These are phyloP conservation scores for Peribatodes rhomboidaria DNA, from an alignment of 2,888 invertebrate genomes.

Conservation along the genomic window DNA sequence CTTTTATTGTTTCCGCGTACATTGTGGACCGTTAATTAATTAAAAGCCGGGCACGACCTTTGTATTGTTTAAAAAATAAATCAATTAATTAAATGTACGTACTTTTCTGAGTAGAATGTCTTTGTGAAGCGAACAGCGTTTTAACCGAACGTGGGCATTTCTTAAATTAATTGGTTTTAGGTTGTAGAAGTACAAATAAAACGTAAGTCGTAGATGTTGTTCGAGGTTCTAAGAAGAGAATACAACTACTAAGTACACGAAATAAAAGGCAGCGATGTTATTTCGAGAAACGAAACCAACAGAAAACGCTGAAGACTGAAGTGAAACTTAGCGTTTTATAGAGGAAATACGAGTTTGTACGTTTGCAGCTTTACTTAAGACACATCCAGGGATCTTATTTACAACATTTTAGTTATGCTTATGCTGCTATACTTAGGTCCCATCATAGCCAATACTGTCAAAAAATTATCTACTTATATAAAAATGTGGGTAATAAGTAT, in stretches of 20 bases:
- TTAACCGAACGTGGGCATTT: conserved; percentile 8
- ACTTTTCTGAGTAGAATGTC: conserved; percentile 20
- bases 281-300: not conserved
- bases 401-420: no score
- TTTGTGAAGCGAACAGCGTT: conserved; percentile 29
- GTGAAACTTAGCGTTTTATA: not conserved
- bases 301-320: not conserved
- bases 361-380: no score
- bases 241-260: not conserved
- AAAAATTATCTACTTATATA: no score
- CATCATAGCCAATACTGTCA: no score
- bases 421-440: no score
- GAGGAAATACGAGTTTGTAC: not conserved
- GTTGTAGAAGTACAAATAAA: not conserved
- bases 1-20: conserved; percentile 60
- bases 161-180: conserved; percentile 15
- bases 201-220: not conserved
- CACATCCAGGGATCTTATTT: no score
- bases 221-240: not conserved
- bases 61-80: conserved; percentile 49
- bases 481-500: no score
- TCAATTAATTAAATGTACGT: conserved; percentile 39
- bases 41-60: conserved; percentile 56
- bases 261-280: not conserved
- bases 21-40: conserved; percentile 66